Evolutionary conservation across 2,797 vertebrate genomes (phyloP).

Genomic region (Etheostoma perlongum): DNA sequence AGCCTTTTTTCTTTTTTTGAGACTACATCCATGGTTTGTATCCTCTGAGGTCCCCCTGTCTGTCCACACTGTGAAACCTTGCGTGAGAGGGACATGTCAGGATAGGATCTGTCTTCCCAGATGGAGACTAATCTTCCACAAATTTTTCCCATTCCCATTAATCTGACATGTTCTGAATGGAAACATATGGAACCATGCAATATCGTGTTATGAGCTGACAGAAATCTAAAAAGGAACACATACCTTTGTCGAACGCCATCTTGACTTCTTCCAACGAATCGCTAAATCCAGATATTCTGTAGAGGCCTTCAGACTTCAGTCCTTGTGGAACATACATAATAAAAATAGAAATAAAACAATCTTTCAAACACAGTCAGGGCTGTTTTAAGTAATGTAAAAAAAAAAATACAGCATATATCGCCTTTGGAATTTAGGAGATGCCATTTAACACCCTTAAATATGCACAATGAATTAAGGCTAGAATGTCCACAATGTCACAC

Average conservation of each 20-base stretch:
- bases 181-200: slow-evolving; percentile 49
- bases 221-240: slow-evolving; percentile 43
- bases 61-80: slow-evolving; percentile 56
- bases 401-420: slow-evolving; percentile 11
- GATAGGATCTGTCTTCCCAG: slow-evolving; percentile 48
- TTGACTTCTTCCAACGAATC: slow-evolving; percentile 99
- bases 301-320: slow-evolving; percentile 97
- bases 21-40: slow-evolving; percentile 35
- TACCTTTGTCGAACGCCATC: slow-evolving; percentile 98
- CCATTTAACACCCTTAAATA: slow-evolving; percentile 69
- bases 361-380: slow-evolving; percentile 47
- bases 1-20: slow-evolving; percentile 31
- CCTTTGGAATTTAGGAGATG: slow-evolving; percentile 57
- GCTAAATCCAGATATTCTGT: slow-evolving; percentile 98
- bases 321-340: slow-evolving; percentile 81
- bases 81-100: slow-evolving; percentile 47
- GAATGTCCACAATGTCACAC: slow-evolving; percentile 65
- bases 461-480: slow-evolving; percentile 66
- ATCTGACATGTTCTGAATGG: slow-evolving; percentile 54
- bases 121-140: slow-evolving; percentile 74
- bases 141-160: slow-evolving; percentile 77
- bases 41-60: slow-evolving; percentile 36
- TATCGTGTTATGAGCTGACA: slow-evolving; percentile 21
- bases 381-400: slow-evolving; percentile 50
- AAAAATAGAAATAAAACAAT: slow-evolving; percentile 24